Evolutionary conservation across 2,797 vertebrate species (phyloP), one percentile per base, ranked within the genome.

Genomic region (Chromis chromis): DNA sequence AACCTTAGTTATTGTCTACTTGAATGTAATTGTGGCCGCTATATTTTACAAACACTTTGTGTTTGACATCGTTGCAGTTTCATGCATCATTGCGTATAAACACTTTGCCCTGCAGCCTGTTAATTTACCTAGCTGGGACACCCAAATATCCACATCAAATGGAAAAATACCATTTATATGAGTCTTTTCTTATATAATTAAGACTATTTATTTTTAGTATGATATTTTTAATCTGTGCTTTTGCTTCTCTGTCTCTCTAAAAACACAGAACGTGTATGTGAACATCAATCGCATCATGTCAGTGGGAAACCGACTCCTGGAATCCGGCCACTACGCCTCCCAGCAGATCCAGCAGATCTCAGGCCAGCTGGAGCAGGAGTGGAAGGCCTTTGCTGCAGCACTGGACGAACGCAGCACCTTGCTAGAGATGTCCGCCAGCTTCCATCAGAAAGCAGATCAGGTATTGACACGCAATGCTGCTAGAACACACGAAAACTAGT

Each of bases 271-370:
- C 48, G 98, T 99, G 78, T 99, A 99, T 1, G 98, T 99, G 76
- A 99, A 99, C 94, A 99, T 99, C 85, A 99, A 97, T 90, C 96
- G 98, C 85, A 99, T 99, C 90, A 98, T 99, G 97, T 99, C 98
- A 0, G 98, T 99, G 44, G 98, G 97, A 49, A 98, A 95, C 85
- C 97, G 98, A 63, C 91, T 99, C 89, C 95, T 99, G 7, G 98
- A 99, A 91, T 98, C 98, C 0, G 97, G 97, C 73, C 98, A 99
- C 92, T 99, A 99, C 0, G 98, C 98, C 62, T 98, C 98, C 0
- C 97, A 98, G 92, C 98, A 99, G 91, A 99, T 99, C 86, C 97
- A 98, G 83, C 98, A 99, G 95, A 99, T 99, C 59, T 97, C 98
- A 4, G 93, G 93, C 76, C 98, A 99, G 93, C 70, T 99, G 91